Base-by-base conservation (phyloP, 2,797 vertebrate genomes). In the Hozukius guyotensis region DNA sequence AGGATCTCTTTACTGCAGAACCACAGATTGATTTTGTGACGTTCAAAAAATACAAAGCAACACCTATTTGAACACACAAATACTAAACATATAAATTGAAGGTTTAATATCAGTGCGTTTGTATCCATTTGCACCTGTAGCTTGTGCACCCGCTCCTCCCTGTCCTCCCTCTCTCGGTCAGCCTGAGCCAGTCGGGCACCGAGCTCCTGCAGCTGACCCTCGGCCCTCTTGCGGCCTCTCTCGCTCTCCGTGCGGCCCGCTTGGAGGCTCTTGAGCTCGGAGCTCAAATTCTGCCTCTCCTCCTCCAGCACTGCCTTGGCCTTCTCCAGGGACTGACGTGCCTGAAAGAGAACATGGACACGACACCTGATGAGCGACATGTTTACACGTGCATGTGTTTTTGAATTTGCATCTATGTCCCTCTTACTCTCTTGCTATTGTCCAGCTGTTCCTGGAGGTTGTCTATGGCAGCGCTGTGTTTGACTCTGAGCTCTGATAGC, bases 321-420 rank as follows among this genome's bases (percentile, higher is more conserved):
- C 83, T 98, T 98, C 89, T 98, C 97, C 88, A 98, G 94, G 0
- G 94, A 95, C 90, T 96, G 96, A 29, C 96, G 95, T 0, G 93
- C 87, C 95, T 97, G 94, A 82, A 83, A 79, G 70, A 66, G 2
- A 31, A 60, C 7, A 25, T 2, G 3, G 62, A 60, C 8, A 42
- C 4, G 3, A 63, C 9, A 49, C 5, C 10, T 2, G 5, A 38
- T 77, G n/a, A 78, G 80, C 9, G 14, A 46, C 11, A 8, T 36
- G 56, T 56, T 62, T 8, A 46, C 5, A n/a, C 5, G 2, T 11
- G 34, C 0, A 5, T 22, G 12, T 72, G 27, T 36, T 53, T 77
- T 27, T 78, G 11, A 10, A 6, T 25, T 7, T 9, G 46, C 29
- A 10, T 29, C 32, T 8, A 24, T 70, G 34, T 60, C 42, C 53